Percentiles rank a stretch among this genome's conserved stretches.
Conservation (phyloP, 2,888 invertebrate genomes). For the Drosophila diplacantha region DNA sequence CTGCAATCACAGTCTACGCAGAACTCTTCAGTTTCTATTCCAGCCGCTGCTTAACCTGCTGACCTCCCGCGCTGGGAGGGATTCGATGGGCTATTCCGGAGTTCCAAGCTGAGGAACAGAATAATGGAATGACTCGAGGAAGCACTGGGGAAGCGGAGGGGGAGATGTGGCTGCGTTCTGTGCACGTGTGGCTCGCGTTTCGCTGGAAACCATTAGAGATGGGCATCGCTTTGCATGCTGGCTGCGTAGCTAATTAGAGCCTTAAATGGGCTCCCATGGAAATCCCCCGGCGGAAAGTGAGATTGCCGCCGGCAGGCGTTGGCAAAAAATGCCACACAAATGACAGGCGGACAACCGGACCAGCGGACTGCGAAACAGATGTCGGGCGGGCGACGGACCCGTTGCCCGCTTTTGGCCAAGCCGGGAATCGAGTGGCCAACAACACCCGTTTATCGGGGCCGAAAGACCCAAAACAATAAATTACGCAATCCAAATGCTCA, state of each 20-base stretch:
- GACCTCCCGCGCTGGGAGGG: conserved; percentile 62
- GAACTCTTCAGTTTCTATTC: conserved; percentile 44
- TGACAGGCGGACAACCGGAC: conserved; percentile 6
- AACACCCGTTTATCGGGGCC: conserved; percentile 72
- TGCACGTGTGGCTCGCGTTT: conserved; percentile 23
- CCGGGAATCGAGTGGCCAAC: conserved; percentile 47
- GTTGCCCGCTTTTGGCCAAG: conserved; percentile 65
- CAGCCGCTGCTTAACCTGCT: conserved; percentile 68
- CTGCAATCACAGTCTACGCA: conserved; percentile 65
- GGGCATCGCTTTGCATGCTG: conserved; percentile 65
- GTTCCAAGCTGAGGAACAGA: not conserved
- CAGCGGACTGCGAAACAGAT: conserved; percentile 32
- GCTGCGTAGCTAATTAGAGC: conserved; percentile 77
- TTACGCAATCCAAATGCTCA: conserved; percentile 76
- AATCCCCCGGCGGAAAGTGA: conserved; percentile 68
- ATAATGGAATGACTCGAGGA: conserved; percentile 23
- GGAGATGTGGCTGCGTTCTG: not conserved
- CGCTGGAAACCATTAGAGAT: conserved; percentile 21
- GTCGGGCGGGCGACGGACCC: conserved; percentile 51
- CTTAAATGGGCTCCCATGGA: conserved; percentile 60
- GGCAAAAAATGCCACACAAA: conserved; percentile 61
- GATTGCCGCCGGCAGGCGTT: conserved; percentile 63
- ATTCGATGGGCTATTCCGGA: conserved; percentile 27
- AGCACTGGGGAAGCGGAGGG: not conserved
- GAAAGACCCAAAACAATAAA: conserved; percentile 73